Conservation (phyloP, 2,888 invertebrate genomes). For the Aphodius sticticus region DNA sequence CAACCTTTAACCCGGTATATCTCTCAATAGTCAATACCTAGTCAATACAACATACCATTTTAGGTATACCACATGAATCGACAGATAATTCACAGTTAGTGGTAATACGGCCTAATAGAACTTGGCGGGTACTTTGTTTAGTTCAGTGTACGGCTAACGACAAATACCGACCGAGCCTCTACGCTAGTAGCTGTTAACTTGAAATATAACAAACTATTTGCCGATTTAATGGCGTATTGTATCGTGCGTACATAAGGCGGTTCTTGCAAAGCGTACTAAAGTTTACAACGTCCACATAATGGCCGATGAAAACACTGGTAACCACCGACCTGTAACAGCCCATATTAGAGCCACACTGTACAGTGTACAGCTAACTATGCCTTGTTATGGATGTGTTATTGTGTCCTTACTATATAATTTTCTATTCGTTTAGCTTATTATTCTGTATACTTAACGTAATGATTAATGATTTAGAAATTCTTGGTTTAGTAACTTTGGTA, state of each 20-base stretch:
- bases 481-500: not conserved
- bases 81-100: not conserved
- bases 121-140: constrained; percentile 4
- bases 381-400: not conserved
- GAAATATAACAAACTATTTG: constrained; percentile 36
- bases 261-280: constrained; percentile 30
- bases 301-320: not conserved
- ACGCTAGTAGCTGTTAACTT: not conserved
- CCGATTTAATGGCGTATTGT: constrained; percentile 37
- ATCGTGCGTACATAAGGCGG: constrained; percentile 29
- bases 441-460: not conserved
- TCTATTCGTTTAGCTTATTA: not conserved
- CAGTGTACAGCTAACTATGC: not conserved
- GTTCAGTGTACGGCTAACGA: not conserved
- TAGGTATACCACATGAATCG: not conserved
- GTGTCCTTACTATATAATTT: not conserved
- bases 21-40: too few species aligned
- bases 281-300: constrained; percentile 30
- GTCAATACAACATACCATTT: too few species aligned
- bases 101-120: not conserved
- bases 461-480: not conserved
- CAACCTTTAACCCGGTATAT: too few species aligned
- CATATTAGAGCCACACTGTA: not conserved
- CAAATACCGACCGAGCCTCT: not conserved
- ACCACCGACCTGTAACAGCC: not conserved